Evolutionary conservation across 1,140 invertebrate species (phyloP), one percentile per base, ranked within the genome.

Genomic region (Paralvinella palmiformis): DNA sequence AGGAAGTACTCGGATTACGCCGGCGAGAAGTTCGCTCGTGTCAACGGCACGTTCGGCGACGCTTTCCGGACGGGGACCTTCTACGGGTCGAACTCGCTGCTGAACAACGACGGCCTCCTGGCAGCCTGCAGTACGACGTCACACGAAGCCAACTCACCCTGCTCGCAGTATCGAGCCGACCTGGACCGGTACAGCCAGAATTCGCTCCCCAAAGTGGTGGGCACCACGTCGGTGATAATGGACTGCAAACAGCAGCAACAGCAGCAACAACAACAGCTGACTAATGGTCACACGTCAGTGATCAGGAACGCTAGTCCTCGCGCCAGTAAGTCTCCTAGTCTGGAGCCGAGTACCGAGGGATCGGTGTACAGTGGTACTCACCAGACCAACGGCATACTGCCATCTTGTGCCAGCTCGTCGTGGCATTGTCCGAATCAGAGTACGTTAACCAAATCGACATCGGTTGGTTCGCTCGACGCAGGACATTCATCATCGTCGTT

Each of bases 1-100:
- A 64, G 69, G 45, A 71, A 68, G 58, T 72, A 72, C 36, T 64
- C 64, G 68, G 63, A 63, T 70, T 57, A 57, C 55, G 48, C 48
- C 2, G 41, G 27, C 0, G 55, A 57, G 29, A 57, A 57, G 20
- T 20, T 57, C 27, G 35, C 27, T 31, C 55, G 55, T 13, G 33
- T 57, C 10, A 57, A 57, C 1, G 55, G 55, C 10, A 13, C 37
- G 37, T 41, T n/a, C 10, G 22, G 27, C 10, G 29, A 57, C 27
- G 55, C 29, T 15, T 10, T 32, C n/a, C n/a, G 29, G 55, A 31
- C 27, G n/a, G 33, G 29, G 7, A 32, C 27, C 27, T 10, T 27
- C 5, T 57, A 57, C 6, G 55, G 55, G 27, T 20, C 27, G 3
- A 33, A 57, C 55, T 32, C 2, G 29, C 35, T 57, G 10, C n/a